Conservation (phyloP, 2,888 invertebrate genomes). For the Tipula vernalis region DNA sequence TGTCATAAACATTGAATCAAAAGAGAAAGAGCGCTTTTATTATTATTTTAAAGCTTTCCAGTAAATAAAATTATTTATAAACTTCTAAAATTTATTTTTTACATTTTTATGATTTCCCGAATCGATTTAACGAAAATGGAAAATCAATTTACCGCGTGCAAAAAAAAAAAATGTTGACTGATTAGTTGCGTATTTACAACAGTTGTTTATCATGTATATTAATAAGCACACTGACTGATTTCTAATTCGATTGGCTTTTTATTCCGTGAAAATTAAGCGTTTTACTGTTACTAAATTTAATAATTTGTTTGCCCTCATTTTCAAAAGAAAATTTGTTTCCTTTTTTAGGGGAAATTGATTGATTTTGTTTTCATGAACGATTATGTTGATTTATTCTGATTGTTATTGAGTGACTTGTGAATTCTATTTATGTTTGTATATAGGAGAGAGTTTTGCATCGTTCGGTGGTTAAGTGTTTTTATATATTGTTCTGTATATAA, state of each 20-base stretch:
- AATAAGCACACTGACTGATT: background rate
- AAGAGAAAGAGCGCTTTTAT: background rate
- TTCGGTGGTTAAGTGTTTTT: background rate
- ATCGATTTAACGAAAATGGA: background rate
- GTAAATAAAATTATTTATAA: background rate
- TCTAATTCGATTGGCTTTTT: background rate
- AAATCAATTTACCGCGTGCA: background rate
- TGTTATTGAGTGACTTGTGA: background rate
- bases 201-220: background rate
- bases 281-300: background rate
- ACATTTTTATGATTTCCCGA: background rate
- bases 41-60: background rate
- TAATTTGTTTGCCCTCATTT: background rate
- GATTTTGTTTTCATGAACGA: background rate
- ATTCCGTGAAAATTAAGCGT: background rate
- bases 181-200: background rate
- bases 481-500: too few relatives aligned
- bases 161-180: background rate
- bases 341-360: background rate
- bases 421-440: background rate
- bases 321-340: background rate
- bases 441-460: too few relatives aligned
- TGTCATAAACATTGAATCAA: conserved; percentile 4
- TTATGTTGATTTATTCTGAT: background rate
- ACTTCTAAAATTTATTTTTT: background rate